A percentile compares a stretch with the other conserved stretches of the same genome.
Evolutionary conservation across 92 coral and sea anemone genomes (phyloP).

Genomic region (Porites evermanni): DNA sequence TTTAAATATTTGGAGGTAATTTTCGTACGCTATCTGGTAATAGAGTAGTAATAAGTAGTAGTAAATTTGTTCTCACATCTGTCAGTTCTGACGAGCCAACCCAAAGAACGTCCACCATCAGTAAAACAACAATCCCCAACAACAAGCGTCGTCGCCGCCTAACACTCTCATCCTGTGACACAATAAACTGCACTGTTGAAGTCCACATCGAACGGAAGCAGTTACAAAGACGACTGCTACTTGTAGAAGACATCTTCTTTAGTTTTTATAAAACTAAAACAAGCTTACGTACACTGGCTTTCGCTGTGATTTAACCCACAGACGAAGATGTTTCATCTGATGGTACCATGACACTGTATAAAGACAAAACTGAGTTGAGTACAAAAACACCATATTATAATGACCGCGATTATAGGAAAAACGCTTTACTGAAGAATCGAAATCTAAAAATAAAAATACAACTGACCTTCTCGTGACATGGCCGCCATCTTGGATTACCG

Average conservation of each 20-base stretch:
- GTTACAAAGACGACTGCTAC: constrained; percentile 1
- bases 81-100: constrained; percentile 93
- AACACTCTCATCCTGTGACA: constrained; percentile 69
- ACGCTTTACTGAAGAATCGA: not conserved
- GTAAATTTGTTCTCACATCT: constrained; percentile 66
- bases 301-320: not conserved
- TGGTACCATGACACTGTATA: not conserved
- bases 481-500: not conserved
- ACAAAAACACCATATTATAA: too few relatives aligned
- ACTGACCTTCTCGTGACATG: not conserved
- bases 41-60: too few relatives aligned
- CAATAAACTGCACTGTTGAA: constrained; percentile 27
- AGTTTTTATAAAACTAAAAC: not conserved
- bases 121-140: constrained; percentile 78
- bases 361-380: not conserved
- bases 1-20: not conserved
- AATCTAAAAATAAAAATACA: not conserved
- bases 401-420: too few relatives aligned
- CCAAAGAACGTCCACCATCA: constrained; percentile 91
- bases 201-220: constrained; percentile 31
- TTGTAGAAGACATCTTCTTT: constrained; percentile 2
- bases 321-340: not conserved
- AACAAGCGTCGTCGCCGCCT: constrained; percentile 73
- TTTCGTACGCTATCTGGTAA: too few relatives aligned
- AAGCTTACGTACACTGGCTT: too few relatives aligned